Evolutionary conservation across 2,888 invertebrate species (phyloP), one percentile per base, ranked within the genome.

Genomic region (Nemotelus nigrinus): DNA sequence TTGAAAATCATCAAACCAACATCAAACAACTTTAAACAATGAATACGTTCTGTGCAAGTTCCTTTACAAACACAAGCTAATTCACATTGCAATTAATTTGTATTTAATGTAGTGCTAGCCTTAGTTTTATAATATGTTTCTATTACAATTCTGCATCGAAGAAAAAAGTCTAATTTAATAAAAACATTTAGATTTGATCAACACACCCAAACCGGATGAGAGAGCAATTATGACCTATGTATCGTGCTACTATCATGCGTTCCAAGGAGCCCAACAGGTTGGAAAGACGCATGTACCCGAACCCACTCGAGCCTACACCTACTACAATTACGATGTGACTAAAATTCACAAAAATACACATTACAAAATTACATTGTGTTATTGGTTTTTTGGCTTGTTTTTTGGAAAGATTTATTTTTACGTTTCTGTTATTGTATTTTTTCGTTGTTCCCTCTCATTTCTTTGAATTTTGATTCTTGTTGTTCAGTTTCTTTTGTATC

Each of bases 161-260:
- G 25, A 25, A 25, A 25, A 25, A 63, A 43, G 7, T 39, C 3
- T 41, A 63, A 39, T 63, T 41, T 63, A 63, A 41, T 5, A 43
- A 68, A 60, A 77, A 75, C 48, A 47, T 87, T 68, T 91, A 99
- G 99, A 99, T 94, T 93, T 99, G 93, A 97, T 99, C 92, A 98
- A 98, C 94, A 97, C 97, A 86, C 97, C 96, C 88, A 98, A 98
- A 91, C 99, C 99, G 89, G 99, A 99, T 90, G 99, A 99, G 91
- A 95, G 99, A 90, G 99, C 99, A 88, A 98, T 99, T 89, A 99
- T 99, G 99, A 99, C 99, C 86, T 99, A 99, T 90, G 99, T 99
- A 89, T 99, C 99, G 89, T 98, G 99, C 92, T 99, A 98, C 93
- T 99, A 99, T 91, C 99, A 99, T 91, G 99, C 99, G 89, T 99